Evolutionary conservation across 2,113 vertebrate species (phyloP).

Genomic region (Chloebia gouldiae): DNA sequence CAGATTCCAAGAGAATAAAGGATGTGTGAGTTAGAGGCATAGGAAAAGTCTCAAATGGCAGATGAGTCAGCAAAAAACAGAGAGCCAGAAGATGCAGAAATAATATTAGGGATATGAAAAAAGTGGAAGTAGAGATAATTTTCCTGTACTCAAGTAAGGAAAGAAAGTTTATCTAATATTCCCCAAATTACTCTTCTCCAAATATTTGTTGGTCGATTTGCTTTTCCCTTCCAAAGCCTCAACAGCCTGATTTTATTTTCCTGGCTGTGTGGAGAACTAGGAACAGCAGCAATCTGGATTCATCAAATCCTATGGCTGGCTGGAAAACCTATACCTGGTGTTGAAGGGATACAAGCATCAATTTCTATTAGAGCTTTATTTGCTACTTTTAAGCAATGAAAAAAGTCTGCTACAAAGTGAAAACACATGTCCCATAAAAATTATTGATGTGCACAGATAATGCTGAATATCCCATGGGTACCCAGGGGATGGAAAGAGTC

Average conservation of each 20-base stretch:
- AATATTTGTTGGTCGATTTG: slow-evolving; percentile 54
- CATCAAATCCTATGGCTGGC: slow-evolving; percentile 6
- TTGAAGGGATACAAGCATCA: slow-evolving; percentile 25
- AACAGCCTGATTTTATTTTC: slow-evolving; percentile 50
- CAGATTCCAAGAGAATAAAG: not conserved
- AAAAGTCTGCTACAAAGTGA: slow-evolving; percentile 14
- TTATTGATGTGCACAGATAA: slow-evolving; percentile 24
- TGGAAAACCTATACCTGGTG: slow-evolving; percentile 44
- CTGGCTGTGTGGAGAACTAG: not conserved
- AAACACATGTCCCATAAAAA: slow-evolving; percentile 34
- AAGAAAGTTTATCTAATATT: slow-evolving; percentile 26
- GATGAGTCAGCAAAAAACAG: not conserved
- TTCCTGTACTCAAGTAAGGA: not conserved
- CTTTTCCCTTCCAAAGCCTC: slow-evolving; percentile 59
- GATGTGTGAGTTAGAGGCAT: not conserved
- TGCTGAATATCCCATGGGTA: not conserved
- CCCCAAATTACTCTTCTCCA: slow-evolving; percentile 34
- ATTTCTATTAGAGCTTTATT: slow-evolving; percentile 50
- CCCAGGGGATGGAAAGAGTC: not conserved
- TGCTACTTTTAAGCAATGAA: slow-evolving; percentile 21
- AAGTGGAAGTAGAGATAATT: slow-evolving; percentile 33
- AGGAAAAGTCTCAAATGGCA: not conserved
- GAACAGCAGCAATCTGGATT: slow-evolving; percentile 3
- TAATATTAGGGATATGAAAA: not conserved
- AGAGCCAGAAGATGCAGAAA: not conserved